A percentile compares a stretch with the other conserved stretches of the same genome.
These are phyloP conservation scores for Cyphomyrus plagiostoma DNA, from an alignment of 2,113 vertebrate species.

Conservation along the genomic window DNA sequence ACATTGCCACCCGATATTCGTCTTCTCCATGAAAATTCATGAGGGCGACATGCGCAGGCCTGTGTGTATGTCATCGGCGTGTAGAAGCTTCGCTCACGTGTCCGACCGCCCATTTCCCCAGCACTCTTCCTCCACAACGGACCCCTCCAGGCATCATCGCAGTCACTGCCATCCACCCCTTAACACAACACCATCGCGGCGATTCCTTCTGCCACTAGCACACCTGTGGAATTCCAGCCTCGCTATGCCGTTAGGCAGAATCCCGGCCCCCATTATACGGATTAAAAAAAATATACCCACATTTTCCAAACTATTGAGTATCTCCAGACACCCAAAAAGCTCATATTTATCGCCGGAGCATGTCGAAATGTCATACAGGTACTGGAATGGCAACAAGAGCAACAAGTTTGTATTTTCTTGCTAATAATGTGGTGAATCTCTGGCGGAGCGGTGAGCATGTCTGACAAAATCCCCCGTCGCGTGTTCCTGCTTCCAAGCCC, in stretches of 20 bases:
- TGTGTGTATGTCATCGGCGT: neutral
- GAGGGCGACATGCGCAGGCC: neutral
- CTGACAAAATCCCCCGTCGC: neutral
- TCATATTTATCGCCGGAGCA: neutral
- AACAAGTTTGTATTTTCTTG: neutral
- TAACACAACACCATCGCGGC: neutral
- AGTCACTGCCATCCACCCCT: neutral
- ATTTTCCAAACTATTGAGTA: neutral
- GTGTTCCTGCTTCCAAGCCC: neutral
- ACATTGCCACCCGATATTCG: neutral
- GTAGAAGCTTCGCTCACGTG: neutral
- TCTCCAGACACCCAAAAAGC: neutral
- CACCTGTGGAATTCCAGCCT: neutral
- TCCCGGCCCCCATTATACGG: neutral
- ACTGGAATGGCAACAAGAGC: neutral
- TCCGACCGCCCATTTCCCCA: neutral
- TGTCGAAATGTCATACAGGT: neutral
- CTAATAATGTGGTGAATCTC: neutral
- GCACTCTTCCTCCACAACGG: neutral
- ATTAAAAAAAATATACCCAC: neutral
- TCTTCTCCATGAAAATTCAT: neutral
- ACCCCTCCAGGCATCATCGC: neutral
- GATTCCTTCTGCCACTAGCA: neutral
- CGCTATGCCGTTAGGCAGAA: neutral
- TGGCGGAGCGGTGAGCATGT: neutral